Evolutionary conservation across 2,113 vertebrate species (phyloP).

Genomic region (Ceratotherium simum): DNA sequence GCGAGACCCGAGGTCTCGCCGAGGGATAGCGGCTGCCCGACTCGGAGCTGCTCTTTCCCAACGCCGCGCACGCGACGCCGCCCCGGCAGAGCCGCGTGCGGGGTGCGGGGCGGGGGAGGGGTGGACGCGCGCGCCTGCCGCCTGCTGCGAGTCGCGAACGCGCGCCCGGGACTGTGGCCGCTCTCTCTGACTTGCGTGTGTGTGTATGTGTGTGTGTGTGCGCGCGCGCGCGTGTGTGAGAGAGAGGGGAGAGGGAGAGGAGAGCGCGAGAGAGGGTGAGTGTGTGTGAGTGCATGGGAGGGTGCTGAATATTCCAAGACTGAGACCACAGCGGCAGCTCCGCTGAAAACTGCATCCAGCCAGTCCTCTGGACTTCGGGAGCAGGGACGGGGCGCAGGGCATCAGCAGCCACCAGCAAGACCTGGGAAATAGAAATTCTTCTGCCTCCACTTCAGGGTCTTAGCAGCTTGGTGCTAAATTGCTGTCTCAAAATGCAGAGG

Average conservation of each 20-base stretch:
- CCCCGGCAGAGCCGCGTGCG: conserved; percentile 10
- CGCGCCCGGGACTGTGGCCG: conserved; percentile 70
- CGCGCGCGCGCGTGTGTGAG: conserved; percentile 70
- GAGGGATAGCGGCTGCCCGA: not conserved
- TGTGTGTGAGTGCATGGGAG: conserved; percentile 85
- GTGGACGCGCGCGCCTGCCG: conserved; percentile 60
- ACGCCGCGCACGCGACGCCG: not conserved
- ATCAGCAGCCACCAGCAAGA: conserved; percentile 81
- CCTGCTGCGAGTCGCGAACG: conserved; percentile 79
- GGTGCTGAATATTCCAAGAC: conserved; percentile 87
- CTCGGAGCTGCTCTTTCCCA: not conserved
- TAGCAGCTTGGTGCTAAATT: conserved; percentile 71
- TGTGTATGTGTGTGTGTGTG: conserved; percentile 40
- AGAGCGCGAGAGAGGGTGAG: conserved; percentile 82
- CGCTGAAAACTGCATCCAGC: conserved; percentile 84
- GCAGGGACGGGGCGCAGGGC: conserved; percentile 78
- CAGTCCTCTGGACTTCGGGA: conserved; percentile 86
- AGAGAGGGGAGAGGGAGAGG: conserved; percentile 58
- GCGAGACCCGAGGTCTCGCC: not conserved
- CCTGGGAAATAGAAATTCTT: conserved; percentile 67
- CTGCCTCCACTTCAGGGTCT: conserved; percentile 58
- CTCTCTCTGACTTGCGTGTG: conserved; percentile 71
- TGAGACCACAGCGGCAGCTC: conserved; percentile 83
- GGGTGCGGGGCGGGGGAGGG: conserved; percentile 45
- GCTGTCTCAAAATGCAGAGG: conserved; percentile 88